Conservation (phyloP, 2,888 invertebrate genomes). For the Parnassius smintheus region DNA sequence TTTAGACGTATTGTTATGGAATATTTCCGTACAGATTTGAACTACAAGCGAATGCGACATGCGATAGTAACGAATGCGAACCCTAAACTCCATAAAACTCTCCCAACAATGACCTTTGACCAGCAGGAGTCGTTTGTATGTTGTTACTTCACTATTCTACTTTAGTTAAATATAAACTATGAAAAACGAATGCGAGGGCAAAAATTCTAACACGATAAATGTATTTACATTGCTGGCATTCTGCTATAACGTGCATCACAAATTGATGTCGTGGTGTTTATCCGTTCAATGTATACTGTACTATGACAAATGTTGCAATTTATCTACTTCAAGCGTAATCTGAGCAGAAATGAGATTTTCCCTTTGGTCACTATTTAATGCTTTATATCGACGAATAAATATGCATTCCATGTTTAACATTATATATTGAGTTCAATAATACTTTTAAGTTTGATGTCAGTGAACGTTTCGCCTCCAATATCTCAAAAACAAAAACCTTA, state of each 20-base stretch:
- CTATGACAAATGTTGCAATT: constrained; percentile 24
- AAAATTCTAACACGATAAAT: constrained; percentile 13
- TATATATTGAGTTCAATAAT: too few species aligned
- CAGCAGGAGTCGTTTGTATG: too few species aligned
- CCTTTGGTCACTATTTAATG: constrained; percentile 13
- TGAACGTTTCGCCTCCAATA: too few species aligned
- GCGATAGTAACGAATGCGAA: too few species aligned
- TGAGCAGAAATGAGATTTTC: constrained; percentile 21
- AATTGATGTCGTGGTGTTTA: constrained; percentile 26
- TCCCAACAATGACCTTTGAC: too few species aligned
- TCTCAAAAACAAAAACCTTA: too few species aligned
- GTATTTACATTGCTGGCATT: constrained; percentile 21
- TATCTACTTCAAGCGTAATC: constrained; percentile 22
- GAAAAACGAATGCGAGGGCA: constrained; percentile 6
- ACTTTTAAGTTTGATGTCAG: too few species aligned
- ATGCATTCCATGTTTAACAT: not conserved
- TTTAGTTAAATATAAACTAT: not conserved
- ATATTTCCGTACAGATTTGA: too few species aligned
- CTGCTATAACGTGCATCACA: constrained; percentile 22
- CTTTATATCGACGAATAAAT: constrained; percentile 3
- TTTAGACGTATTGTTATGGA: too few species aligned
- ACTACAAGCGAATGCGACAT: too few species aligned
- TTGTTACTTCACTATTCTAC: too few species aligned
- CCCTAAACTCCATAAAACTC: too few species aligned
- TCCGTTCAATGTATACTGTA: constrained; percentile 23